A percentile compares a stretch with the other conserved stretches of the same genome.
Evolutionary conservation across 2,113 vertebrate genomes (phyloP).

Genomic region (Python bivittatus): DNA sequence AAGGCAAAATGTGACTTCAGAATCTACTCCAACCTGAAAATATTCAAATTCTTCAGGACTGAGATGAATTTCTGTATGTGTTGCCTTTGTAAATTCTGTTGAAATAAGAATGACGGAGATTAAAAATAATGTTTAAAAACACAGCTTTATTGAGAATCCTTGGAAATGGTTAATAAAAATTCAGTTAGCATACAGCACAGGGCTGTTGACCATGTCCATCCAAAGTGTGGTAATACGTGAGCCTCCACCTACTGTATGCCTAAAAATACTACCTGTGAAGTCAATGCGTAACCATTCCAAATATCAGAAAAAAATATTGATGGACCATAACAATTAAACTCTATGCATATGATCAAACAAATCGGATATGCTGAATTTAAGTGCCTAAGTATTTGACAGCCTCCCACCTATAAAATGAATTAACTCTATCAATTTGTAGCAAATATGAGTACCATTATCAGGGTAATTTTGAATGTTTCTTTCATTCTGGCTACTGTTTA

Average conservation of each 20-base stretch:
- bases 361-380: neutral
- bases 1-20: slow-evolving; percentile 92
- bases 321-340: neutral
- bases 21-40: slow-evolving; percentile 85
- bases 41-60: slow-evolving; percentile 89
- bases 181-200: neutral
- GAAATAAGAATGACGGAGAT: slow-evolving; percentile 34
- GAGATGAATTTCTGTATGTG: slow-evolving; percentile 85
- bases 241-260: neutral
- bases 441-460: neutral
- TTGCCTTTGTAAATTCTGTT: slow-evolving; percentile 79
- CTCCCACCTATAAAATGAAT: neutral
- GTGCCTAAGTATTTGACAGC: neutral
- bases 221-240: neutral
- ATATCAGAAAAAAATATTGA: neutral
- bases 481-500: neutral
- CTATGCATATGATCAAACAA: neutral
- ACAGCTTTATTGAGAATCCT: neutral
- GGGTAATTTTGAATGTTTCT: neutral
- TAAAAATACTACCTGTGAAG: neutral
- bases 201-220: neutral
- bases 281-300: neutral
- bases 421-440: neutral
- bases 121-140: neutral
- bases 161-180: neutral